Percentiles rank a stretch among this genome's conserved stretches.
Conservation (phyloP, 2,888 invertebrate species). For the Cynaeus angustus region DNA sequence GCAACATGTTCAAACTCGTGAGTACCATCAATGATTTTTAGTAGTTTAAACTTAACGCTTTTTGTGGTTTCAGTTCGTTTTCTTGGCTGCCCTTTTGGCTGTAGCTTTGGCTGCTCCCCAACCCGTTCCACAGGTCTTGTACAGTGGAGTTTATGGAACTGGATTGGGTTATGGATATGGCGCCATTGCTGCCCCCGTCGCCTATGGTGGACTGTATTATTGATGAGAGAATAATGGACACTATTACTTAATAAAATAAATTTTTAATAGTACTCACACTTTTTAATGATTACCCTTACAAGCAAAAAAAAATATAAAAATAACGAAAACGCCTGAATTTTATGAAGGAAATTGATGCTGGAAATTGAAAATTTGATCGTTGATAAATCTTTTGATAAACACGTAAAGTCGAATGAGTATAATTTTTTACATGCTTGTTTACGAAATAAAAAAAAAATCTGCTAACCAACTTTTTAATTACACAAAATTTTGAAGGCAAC, state of each 20-base stretch:
- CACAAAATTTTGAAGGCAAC: too few relatives aligned
- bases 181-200: not conserved
- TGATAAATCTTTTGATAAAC: too few relatives aligned
- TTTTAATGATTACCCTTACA: too few relatives aligned
- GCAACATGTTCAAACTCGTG: conserved; percentile 34
- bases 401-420: too few relatives aligned
- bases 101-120: conserved; percentile 53
- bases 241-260: not conserved
- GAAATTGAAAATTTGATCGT: too few relatives aligned
- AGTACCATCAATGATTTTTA: not conserved
- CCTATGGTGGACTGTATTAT: conserved; percentile 4
- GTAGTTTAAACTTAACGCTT: not conserved
- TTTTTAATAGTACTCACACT: not conserved
- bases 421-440: too few relatives aligned
- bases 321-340: not conserved
- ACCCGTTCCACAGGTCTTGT: conserved; percentile 33
- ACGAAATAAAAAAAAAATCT: too few relatives aligned
- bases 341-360: too few relatives aligned
- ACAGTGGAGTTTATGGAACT: not conserved
- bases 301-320: too few relatives aligned
- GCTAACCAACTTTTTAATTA: too few relatives aligned
- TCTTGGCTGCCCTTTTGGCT: conserved; percentile 72
- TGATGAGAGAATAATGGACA: not conserved
- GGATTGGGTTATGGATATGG: conserved; percentile 17
- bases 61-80: conserved; percentile 60